These are phyloP conservation scores for Natator depressus DNA, from an alignment of 2,113 vertebrate species.

Conservation along the genomic window DNA sequence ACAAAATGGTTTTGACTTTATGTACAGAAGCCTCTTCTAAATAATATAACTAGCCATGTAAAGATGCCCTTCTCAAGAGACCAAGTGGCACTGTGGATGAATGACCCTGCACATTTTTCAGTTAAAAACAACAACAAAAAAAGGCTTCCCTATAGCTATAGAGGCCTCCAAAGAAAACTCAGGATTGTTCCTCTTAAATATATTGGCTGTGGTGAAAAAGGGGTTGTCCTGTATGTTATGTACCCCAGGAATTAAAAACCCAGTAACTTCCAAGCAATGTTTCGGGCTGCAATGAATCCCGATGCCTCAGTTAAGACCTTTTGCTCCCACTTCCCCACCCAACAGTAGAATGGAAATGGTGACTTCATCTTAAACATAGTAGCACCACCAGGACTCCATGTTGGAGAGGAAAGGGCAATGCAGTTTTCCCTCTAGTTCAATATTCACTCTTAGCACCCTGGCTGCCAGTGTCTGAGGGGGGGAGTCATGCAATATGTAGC, in stretches of 20 bases:
- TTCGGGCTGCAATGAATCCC: not conserved
- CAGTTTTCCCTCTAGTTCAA: not conserved
- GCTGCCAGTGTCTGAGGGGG: not conserved
- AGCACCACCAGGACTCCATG: not conserved
- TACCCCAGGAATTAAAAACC: not conserved
- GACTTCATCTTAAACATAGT: not conserved
- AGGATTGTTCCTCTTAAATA: not conserved
- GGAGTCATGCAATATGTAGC: not conserved
- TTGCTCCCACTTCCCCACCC: not conserved
- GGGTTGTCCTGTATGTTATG: not conserved
- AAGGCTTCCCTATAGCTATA: not conserved
- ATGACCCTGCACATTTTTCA: not conserved
- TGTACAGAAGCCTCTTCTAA: not conserved
- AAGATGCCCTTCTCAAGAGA: not conserved
- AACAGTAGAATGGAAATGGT: not conserved
- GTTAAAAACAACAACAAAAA: not conserved
- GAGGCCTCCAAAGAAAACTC: too few species aligned
- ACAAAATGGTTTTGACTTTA: not conserved
- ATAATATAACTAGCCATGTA: not conserved
- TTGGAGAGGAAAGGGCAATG: not conserved
- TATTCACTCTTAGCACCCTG: rapidly evolving
- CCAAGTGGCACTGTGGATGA: not conserved
- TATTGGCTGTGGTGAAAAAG: not conserved
- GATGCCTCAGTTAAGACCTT: not conserved
- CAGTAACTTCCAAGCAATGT: not conserved